These are phyloP conservation scores for Muscicapa striata DNA, from an alignment of 2,797 vertebrate species.

Conservation along the genomic window DNA sequence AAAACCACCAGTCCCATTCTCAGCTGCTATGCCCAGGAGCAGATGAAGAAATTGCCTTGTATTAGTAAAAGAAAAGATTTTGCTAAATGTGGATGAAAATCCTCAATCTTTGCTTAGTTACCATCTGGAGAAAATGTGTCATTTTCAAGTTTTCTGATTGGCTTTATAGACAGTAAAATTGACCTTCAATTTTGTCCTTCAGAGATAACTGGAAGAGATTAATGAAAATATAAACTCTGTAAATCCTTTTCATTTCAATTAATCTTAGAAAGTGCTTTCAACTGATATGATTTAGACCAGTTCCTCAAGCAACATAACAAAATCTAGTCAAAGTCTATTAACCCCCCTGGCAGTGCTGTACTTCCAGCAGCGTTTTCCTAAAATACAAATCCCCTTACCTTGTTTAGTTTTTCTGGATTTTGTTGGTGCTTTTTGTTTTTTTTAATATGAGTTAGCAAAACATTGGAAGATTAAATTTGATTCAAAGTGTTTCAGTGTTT, in stretches of 20 bases:
- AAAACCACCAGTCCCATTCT: neutral
- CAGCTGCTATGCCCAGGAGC: neutral
- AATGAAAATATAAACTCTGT: neutral
- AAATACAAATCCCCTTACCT: neutral
- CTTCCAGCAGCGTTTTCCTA: neutral
- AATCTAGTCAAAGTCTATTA: neutral
- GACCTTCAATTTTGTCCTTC: neutral
- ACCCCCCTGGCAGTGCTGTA: neutral
- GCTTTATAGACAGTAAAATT: neutral
- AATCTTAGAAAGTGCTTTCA: neutral
- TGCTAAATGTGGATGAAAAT: neutral
- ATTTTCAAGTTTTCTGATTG: constrained; percentile 1
- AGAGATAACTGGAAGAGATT: neutral
- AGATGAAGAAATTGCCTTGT: neutral
- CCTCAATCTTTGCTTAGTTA: neutral
- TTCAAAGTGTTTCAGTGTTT: neutral
- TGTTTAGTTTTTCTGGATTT: neutral
- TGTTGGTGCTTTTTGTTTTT: neutral
- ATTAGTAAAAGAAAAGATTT: neutral
- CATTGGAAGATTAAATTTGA: neutral
- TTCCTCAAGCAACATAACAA: neutral
- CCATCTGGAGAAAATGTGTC: neutral
- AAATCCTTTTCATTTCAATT: constrained; percentile 5
- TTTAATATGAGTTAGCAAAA: neutral
- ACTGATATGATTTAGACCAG: neutral